Evolutionary conservation across 2,797 vertebrate species (phyloP).

Genomic region (Enteromius argenteus): DNA sequence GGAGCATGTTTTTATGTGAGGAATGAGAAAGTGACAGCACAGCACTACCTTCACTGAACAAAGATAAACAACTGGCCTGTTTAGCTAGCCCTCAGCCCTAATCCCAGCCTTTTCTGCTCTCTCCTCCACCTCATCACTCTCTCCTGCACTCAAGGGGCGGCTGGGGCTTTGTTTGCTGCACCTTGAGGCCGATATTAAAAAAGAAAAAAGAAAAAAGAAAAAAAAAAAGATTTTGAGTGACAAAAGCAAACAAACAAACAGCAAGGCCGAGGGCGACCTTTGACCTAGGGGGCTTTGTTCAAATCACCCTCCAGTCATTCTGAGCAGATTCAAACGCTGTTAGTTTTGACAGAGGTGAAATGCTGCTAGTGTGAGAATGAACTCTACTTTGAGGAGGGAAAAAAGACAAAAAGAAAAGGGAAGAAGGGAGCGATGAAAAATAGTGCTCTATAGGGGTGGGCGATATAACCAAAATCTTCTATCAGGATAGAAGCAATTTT

Average conservation of each 20-base stretch:
- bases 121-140: constrained; percentile 55
- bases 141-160: constrained; percentile 41
- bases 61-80: constrained; percentile 67
- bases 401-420: neutral
- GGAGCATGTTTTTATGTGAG: constrained; percentile 23
- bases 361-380: constrained; percentile 14
- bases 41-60: constrained; percentile 65
- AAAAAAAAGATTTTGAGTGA: constrained; percentile 55
- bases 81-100: constrained; percentile 64
- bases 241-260: constrained; percentile 68
- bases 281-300: constrained; percentile 68
- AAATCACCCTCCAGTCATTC: constrained; percentile 68
- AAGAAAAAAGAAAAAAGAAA: constrained; percentile 65
- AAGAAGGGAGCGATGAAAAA: neutral
- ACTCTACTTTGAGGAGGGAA: neutral
- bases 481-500: no score
- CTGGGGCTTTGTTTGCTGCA: constrained; percentile 64
- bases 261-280: constrained; percentile 67
- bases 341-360: constrained; percentile 40
- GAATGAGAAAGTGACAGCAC: constrained; percentile 62
- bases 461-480: no score
- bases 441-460: no score
- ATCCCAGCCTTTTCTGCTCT: constrained; percentile 63
- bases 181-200: constrained; percentile 66
- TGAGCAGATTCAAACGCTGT: constrained; percentile 60